Percentiles rank a stretch among this genome's conserved stretches.
Conservation (phyloP, 2,797 vertebrate genomes). For the Gallinago nigripennis region DNA sequence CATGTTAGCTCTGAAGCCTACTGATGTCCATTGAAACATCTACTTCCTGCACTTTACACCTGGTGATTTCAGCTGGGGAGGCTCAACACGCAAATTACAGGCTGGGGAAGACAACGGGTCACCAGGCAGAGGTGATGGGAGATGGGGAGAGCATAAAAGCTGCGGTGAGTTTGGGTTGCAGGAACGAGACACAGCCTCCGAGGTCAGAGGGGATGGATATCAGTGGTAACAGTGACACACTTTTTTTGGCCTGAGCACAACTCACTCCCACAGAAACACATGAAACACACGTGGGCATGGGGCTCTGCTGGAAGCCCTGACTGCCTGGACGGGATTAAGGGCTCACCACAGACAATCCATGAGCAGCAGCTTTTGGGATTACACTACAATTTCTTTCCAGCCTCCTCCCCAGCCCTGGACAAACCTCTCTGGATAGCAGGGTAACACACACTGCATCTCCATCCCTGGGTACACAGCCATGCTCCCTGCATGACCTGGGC, state of each 20-base stretch:
- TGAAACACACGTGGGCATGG: accelerated
- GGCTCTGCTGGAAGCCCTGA: background rate
- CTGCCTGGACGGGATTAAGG: background rate
- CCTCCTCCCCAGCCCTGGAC: background rate
- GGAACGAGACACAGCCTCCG: accelerated
- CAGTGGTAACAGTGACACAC: accelerated
- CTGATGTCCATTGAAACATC: background rate
- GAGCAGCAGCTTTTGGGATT: background rate
- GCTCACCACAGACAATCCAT: background rate
- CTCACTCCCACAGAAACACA: background rate
- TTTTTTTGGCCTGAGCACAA: background rate
- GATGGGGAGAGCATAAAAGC: background rate
- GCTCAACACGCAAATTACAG: accelerated
- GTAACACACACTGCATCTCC: background rate
- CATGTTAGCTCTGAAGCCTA: background rate
- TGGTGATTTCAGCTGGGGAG: background rate
- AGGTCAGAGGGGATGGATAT: background rate
- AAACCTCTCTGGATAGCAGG: accelerated
- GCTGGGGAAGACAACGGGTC: accelerated
- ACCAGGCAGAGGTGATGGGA: background rate
- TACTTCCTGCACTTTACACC: background rate
- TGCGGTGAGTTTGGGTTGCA: accelerated
- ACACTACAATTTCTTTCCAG: background rate
- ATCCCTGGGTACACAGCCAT: accelerated
- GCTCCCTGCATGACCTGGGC: background rate